These are phyloP conservation scores for Perca fluviatilis DNA, from an alignment of 2,113 vertebrate genomes.

Conservation along the genomic window DNA sequence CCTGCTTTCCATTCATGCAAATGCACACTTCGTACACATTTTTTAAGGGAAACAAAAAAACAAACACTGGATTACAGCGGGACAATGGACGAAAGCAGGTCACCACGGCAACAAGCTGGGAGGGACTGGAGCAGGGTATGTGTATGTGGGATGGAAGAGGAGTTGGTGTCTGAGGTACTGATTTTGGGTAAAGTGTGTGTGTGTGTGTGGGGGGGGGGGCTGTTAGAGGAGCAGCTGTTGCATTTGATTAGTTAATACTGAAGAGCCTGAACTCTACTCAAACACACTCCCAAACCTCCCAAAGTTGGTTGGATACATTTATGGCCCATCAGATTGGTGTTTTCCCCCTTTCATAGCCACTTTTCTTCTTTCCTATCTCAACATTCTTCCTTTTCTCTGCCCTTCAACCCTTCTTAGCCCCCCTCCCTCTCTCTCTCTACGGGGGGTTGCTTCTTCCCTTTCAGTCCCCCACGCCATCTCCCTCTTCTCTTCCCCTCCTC, in stretches of 20 bases:
- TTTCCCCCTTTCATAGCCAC: slow-evolving; percentile 46
- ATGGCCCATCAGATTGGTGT: slow-evolving; percentile 50
- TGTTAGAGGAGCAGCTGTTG: slow-evolving; percentile 80
- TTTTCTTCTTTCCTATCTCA: slow-evolving; percentile 68
- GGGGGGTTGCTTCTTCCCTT: slow-evolving; percentile 79
- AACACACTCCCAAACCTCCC: slow-evolving; percentile 27
- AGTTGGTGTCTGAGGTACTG: slow-evolving; percentile 63
- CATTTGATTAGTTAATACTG: slow-evolving; percentile 78
- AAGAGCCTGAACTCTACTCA: slow-evolving; percentile 42
- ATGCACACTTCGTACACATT: slow-evolving; percentile 64
- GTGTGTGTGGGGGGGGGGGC: slow-evolving; percentile 13
- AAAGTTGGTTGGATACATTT: slow-evolving; percentile 39
- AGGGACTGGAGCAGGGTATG: slow-evolving; percentile 66
- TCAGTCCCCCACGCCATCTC: slow-evolving; percentile 76
- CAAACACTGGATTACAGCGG: slow-evolving; percentile 71
- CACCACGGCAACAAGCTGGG: slow-evolving; percentile 82
- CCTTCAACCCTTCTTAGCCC: slow-evolving; percentile 74
- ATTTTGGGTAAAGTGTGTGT: slow-evolving; percentile 38
- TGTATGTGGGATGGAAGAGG: slow-evolving; percentile 64
- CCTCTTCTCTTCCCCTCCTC: slow-evolving; percentile 57
- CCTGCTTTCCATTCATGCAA: slow-evolving; percentile 72
- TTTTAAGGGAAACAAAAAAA: slow-evolving; percentile 50
- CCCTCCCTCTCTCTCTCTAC: slow-evolving; percentile 74
- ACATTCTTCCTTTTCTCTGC: slow-evolving; percentile 76
- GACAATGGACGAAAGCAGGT: slow-evolving; percentile 81